Conservation (phyloP, 92 coral and sea anemone species). For the Zoanthus sociatus region DNA sequence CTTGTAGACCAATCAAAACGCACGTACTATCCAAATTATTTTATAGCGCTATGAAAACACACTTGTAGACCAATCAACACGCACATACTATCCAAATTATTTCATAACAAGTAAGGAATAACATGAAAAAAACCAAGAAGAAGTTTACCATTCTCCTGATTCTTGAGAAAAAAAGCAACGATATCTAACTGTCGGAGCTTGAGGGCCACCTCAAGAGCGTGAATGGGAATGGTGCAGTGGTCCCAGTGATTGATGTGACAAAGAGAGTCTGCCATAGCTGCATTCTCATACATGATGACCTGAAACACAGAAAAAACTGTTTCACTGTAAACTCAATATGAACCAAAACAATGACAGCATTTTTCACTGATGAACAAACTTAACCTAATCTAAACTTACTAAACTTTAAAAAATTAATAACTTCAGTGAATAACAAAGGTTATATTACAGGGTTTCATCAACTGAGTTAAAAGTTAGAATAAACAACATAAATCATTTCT, state of each 20-base stretch:
- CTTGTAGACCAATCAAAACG: too few relatives aligned
- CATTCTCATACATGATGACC: slow-evolving; percentile 97
- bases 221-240: slow-evolving; percentile 93
- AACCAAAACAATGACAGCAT: too few relatives aligned
- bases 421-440: too few relatives aligned
- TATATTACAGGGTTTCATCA: too few relatives aligned
- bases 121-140: neutral
- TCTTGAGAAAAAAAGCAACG: slow-evolving; percentile 94
- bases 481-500: too few relatives aligned
- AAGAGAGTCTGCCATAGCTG: slow-evolving; percentile 89
- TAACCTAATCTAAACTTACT: neutral
- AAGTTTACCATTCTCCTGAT: slow-evolving; percentile 87
- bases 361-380: neutral
- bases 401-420: too few relatives aligned
- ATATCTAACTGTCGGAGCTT: slow-evolving; percentile 96
- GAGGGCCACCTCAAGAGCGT: slow-evolving; percentile 96
- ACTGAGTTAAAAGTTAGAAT: too few relatives aligned
- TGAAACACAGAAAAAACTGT: neutral
- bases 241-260: slow-evolving; percentile 93
- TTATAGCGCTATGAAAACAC: too few relatives aligned
- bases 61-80: too few relatives aligned
- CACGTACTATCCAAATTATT: too few relatives aligned
- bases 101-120: too few relatives aligned
- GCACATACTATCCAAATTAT: too few relatives aligned
- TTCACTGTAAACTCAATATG: neutral